Evolutionary conservation across 2,797 vertebrate genomes (phyloP).

Genomic region (Bradypodion pumilum): DNA sequence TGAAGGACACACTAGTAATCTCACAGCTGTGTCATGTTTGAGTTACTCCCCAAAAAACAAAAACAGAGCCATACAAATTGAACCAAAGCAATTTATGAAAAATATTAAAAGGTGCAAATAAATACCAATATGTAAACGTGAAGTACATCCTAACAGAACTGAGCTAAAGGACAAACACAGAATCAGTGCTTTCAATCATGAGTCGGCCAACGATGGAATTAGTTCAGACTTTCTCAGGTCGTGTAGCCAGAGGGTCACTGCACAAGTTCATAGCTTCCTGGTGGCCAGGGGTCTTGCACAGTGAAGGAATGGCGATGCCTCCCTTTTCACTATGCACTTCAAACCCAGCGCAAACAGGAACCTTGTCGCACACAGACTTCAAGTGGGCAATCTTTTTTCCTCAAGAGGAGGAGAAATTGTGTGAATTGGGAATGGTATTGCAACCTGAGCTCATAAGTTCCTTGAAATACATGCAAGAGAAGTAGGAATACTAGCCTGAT

Average conservation of each 20-base stretch:
- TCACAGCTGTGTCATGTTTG: not conserved
- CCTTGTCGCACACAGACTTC: not conserved
- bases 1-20: not conserved
- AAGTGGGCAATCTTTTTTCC: not conserved
- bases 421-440: not conserved
- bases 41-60: not conserved
- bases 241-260: not conserved
- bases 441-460: not conserved
- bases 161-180: constrained; percentile 8
- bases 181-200: not conserved
- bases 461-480: not conserved
- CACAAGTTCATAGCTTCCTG: not conserved
- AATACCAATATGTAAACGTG: constrained; percentile 21
- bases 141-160: not conserved
- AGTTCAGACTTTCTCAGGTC: not conserved
- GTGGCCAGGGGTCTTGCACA: not conserved
- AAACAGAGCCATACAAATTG: not conserved
- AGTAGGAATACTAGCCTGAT: not conserved
- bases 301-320: not conserved
- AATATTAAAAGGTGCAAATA: constrained; percentile 29
- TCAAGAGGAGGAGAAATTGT: not conserved
- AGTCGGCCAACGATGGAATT: not conserved
- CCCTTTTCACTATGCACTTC: not conserved
- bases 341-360: not conserved
- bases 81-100: constrained; percentile 19